A percentile compares a stretch with the other conserved stretches of the same genome.
These are phyloP conservation scores for Steinernema hermaphroditum DNA, from an alignment of 2,888 invertebrate species.

Conservation along the genomic window DNA sequence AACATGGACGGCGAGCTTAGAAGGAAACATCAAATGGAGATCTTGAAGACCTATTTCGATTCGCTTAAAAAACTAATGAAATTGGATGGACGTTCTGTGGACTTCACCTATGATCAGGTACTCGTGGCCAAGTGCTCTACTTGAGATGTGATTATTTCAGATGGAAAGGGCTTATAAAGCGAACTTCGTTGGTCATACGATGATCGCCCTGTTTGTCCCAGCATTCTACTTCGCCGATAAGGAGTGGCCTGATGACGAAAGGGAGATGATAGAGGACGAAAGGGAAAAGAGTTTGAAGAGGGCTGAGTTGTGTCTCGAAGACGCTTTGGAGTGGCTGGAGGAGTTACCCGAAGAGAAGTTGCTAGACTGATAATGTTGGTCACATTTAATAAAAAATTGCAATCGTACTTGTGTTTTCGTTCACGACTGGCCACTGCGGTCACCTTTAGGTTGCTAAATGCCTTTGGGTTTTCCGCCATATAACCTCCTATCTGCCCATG, in stretches of 20 bases:
- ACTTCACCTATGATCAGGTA: constrained; percentile 1
- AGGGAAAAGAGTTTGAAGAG: background rate
- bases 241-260: background rate
- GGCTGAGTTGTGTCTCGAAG: background rate
- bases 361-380: too few species aligned
- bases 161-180: background rate
- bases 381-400: too few species aligned
- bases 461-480: too few species aligned
- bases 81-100: background rate
- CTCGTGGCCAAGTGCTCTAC: background rate
- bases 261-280: too few species aligned
- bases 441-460: too few species aligned
- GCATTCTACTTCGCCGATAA: background rate
- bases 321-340: background rate
- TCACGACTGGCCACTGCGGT: too few species aligned
- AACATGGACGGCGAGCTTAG: background rate
- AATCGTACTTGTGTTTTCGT: too few species aligned
- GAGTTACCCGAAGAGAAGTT: background rate
- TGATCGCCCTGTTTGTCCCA: background rate
- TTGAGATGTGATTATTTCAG: background rate
- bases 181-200: background rate
- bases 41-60: background rate
- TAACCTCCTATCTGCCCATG: too few species aligned
- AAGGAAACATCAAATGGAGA: background rate
- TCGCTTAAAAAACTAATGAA: background rate